A percentile compares a stretch with the other conserved stretches of the same genome.
phyloP scores from a whole-genome alignment of 2,888 invertebrate species.

The Creontiades dilutus region DNA sequence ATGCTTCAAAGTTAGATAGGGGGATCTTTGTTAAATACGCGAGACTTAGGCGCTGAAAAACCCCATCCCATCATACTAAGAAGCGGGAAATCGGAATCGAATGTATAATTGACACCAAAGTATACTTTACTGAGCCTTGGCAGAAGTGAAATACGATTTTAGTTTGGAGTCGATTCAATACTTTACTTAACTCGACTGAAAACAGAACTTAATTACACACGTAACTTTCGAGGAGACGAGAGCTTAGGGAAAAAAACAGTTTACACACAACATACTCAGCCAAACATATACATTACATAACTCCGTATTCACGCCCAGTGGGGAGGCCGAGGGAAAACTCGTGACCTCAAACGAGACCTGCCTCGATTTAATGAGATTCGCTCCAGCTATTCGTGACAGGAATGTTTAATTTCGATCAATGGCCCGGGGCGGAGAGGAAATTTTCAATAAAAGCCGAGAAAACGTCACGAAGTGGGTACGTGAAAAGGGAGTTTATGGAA shows the following conservation, averaged over 20 bases:
- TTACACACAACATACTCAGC: not conserved
- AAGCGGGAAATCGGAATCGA: too few relatives aligned
- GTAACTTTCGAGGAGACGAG: not conserved
- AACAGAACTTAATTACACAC: too few relatives aligned
- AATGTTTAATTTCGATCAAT: slow-evolving; percentile 26
- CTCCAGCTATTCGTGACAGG: not conserved
- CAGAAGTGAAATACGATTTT: too few relatives aligned
- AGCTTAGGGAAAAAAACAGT: not conserved
- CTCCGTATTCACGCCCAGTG: not conserved
- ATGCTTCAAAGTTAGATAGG: too few relatives aligned
- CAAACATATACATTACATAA: not conserved
- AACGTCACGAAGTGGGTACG: not conserved
- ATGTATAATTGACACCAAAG: too few relatives aligned
- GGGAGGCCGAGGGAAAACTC: slow-evolving; percentile 15
- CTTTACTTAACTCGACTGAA: too few relatives aligned
- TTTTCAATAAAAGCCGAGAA: not conserved
- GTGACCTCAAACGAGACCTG: slow-evolving; percentile 20
- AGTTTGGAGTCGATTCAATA: too few relatives aligned
- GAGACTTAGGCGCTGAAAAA: too few relatives aligned
- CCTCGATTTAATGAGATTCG: not conserved
- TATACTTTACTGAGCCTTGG: too few relatives aligned
- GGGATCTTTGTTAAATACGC: too few relatives aligned
- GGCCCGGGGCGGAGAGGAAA: not conserved
- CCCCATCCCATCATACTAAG: too few relatives aligned
- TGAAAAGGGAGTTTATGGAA: too few relatives aligned